Evolutionary conservation across 2,888 invertebrate species (phyloP), one percentile per base, ranked within the genome.

Genomic region (Noctua janthe): DNA sequence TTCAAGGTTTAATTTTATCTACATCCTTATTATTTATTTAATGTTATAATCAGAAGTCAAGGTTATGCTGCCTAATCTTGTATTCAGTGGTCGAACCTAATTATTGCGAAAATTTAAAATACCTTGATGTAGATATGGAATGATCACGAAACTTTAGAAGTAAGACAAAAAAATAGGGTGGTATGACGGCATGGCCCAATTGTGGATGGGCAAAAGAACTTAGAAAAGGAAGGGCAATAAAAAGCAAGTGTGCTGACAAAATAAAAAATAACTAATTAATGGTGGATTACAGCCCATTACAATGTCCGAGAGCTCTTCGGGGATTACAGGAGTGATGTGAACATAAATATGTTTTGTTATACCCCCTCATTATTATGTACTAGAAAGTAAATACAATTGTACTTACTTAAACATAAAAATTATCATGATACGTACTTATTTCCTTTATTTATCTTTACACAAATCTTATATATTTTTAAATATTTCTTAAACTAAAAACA

Each of bases 1-100:
- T 80, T 85, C 83, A 89, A 89, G 85, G 78, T 39, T 76, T 1
- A n/a, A 71, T 81, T 62, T 73, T 39, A 71, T 77, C 76, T 62
- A 80, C 79, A 89, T 88, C 85, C 88, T 87, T 89, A 81, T 87
- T 79, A 84, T 71, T 59, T 62, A 29, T 74, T 49, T 82, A 85
- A 89, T 83, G 67, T 78, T 71, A 64, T 82, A 76, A 78, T 76
- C 79, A 87, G 79, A 88, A 80, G 78, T 89, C 89, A 89, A 82
- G 89, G 89, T 4, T 47, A 64, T 39, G 43, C 39, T 59, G 2
- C 35, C 72, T 77, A 66, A 82, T 83, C 5, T 80, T n/a, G 49
- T 84, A 88, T 82, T 74, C 81, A 71, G 79, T 62, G 56, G 76
- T 78, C 47, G 43, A 71, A 67, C 13, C 29, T 70, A 74, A 80